A percentile compares a stretch with the other conserved stretches of the same genome.
These are phyloP conservation scores for Mesorhabditis sp. DNA, from an alignment of 2,888 invertebrate genomes.

Conservation along the genomic window DNA sequence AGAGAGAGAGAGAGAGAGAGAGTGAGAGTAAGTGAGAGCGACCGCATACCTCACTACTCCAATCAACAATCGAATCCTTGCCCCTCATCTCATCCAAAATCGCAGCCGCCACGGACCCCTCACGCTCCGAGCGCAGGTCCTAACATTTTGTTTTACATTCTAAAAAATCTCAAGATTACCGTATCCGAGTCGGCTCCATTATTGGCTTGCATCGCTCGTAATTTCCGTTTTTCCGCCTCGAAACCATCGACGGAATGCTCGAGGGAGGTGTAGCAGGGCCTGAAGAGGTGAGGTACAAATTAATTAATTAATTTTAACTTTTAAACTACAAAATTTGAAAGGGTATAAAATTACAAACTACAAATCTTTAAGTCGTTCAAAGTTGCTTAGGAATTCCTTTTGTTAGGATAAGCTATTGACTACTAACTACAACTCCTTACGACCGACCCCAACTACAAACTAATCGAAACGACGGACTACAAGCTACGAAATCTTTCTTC, in stretches of 20 bases:
- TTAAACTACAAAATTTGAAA: no score
- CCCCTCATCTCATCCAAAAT: constrained; percentile 39
- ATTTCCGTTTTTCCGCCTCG: not conserved
- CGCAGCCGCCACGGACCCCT: constrained; percentile 23
- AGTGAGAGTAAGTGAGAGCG: no score
- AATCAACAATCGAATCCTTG: constrained; percentile 31
- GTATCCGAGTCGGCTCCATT: not conserved
- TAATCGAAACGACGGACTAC: no score
- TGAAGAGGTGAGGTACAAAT: not conserved
- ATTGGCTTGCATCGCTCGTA: not conserved
- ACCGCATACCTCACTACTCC: constrained; percentile 18
- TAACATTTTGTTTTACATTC: not conserved
- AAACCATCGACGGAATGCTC: not conserved
- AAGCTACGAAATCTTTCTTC: no score
- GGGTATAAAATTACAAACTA: no score
- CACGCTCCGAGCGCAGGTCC: not conserved
- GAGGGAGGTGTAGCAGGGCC: not conserved
- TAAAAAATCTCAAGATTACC: not conserved
- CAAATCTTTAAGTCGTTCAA: no score
- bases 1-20: no score
- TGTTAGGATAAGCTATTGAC: no score
- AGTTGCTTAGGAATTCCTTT: no score
- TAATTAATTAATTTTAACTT: no score
- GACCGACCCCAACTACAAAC: no score
- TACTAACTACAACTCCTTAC: no score